Evolutionary conservation across 2,797 vertebrate genomes (phyloP).

Genomic region (Lacerta agilis): DNA sequence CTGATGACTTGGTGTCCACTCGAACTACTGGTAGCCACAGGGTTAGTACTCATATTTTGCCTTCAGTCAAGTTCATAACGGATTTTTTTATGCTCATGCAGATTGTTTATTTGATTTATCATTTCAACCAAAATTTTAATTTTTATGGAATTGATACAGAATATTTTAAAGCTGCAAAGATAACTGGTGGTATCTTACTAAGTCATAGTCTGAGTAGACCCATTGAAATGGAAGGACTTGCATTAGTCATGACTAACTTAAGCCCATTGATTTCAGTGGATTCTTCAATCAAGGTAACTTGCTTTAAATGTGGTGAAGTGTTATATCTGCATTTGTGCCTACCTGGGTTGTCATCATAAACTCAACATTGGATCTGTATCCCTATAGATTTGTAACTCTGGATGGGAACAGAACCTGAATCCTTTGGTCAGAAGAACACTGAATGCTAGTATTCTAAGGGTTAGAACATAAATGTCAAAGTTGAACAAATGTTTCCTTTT

Average conservation of each 20-base stretch:
- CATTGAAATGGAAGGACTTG: background rate
- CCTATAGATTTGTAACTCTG: too few species aligned
- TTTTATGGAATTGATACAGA: conserved; percentile 1
- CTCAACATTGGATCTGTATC: too few species aligned
- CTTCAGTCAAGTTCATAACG: background rate
- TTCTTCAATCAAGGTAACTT: too few species aligned
- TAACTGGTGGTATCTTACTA: too few species aligned
- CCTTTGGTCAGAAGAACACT: background rate
- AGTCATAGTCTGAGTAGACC: background rate
- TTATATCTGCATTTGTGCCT: too few species aligned
- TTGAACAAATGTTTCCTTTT: background rate
- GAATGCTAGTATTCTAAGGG: background rate
- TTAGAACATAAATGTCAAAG: background rate
- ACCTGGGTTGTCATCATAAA: too few species aligned
- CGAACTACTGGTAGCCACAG: conserved; percentile 80
- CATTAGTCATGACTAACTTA: too few species aligned
- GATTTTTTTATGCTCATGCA: background rate
- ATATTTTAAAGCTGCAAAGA: background rate
- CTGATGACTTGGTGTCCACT: conserved; percentile 80
- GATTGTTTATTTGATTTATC: background rate
- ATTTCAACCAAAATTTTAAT: background rate
- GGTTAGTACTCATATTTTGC: conserved; percentile 78
- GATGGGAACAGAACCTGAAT: too few species aligned
- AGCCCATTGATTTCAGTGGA: too few species aligned
- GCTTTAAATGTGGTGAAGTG: too few species aligned